Conservation (phyloP, 2,113 vertebrate genomes). For the Toxotes chatareus region DNA sequence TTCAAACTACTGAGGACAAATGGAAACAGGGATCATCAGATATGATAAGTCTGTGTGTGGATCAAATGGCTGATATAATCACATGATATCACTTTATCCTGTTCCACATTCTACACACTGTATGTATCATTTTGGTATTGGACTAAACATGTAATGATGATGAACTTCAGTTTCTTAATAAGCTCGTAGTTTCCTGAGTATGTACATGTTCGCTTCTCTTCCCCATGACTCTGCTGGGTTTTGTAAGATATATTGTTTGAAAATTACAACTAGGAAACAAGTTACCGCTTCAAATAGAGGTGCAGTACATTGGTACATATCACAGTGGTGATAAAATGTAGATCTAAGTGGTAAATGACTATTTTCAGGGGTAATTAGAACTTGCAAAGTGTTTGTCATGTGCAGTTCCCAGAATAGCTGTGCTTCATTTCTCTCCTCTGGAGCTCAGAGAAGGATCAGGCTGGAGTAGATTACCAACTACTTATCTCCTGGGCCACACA, state of each 20-base stretch:
- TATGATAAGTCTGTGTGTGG: background rate
- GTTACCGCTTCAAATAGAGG: background rate
- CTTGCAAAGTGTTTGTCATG: conserved; percentile 2
- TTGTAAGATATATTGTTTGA: background rate
- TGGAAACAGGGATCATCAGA: background rate
- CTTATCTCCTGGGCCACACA: conserved; percentile 66
- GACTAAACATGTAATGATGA: background rate
- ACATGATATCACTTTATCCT: background rate
- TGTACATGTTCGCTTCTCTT: too few relatives aligned
- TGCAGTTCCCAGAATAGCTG: conserved; percentile 69
- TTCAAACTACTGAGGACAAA: background rate
- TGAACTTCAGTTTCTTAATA: too few relatives aligned
- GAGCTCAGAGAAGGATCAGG: conserved; percentile 70
- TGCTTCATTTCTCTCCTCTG: conserved; percentile 47
- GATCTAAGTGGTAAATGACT: background rate
- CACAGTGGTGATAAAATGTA: background rate
- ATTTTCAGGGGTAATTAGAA: background rate
- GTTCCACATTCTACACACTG: background rate
- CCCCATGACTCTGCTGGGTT: background rate
- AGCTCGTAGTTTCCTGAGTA: too few relatives aligned
- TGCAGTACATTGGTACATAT: background rate
- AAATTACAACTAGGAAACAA: background rate
- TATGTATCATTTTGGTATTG: background rate
- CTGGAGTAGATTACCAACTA: conserved; percentile 74
- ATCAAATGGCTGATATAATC: background rate